Evolutionary conservation across 2,888 invertebrate genomes (phyloP), one percentile per base, ranked within the genome.

Genomic region (Leptinotarsa haldemani): DNA sequence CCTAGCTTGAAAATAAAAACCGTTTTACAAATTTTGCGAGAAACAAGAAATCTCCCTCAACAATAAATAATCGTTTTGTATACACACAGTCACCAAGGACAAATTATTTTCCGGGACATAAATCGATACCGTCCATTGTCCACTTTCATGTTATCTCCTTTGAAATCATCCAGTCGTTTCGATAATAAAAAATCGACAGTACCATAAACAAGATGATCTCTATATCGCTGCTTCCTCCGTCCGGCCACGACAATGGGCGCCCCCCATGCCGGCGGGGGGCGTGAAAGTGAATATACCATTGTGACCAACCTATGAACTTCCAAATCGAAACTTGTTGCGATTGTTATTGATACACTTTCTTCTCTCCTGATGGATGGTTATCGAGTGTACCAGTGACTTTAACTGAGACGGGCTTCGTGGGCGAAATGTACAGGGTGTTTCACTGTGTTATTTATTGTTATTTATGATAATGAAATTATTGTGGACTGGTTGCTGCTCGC

Each of bases 291-390:
- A 61, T 61, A 25, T n/a, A 30, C 61, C 61, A 53, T 68, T 46
- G 68, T 47, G 58, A 68, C 56, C 46, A 68, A 68, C 68, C 68
- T 68, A 56, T 68, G 68, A 68, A 68, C 68, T 68, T 68, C 56
- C 68, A 68, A 68, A 68, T 68, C 68, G 58, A 48, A 58, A 48
- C 56, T 68, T 40, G 68, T 64, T 48, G 48, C 63, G 25, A 70
- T 70, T 70, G 70, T 70, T 70, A 70, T 64, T 64, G 70, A 70
- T 70, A 70, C 70, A 70, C 70, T 70, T 70, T 70, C 70, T 70
- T 70, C 70, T 70, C 40, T n/a, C 40, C 52, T 70, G 70, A 70
- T 53, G 52, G 70, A 70, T 70, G 70, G 20, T 63, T 52, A 52
- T 70, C 52, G 61, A 48, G 52, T 64, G 25, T 70, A 15, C 18